Base-by-base conservation (phyloP, 2,888 invertebrate species). In the Nomada flava region DNA sequence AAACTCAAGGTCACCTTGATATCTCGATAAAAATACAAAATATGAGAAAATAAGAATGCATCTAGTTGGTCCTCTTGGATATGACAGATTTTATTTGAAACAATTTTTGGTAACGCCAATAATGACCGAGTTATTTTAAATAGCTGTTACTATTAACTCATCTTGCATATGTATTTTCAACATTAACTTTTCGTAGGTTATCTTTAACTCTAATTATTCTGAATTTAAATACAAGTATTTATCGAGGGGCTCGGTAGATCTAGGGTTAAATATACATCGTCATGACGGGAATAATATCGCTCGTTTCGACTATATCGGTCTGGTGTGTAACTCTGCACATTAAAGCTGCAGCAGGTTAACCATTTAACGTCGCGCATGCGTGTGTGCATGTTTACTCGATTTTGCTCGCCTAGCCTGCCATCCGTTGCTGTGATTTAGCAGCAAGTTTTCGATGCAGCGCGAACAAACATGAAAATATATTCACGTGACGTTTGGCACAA, bases 311-410 rank as follows among this genome's bases (percentile, higher is more conserved):
- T 65, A 71, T 50, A 79, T 63, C 23, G 23, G 15, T 15, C 9
- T 18, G 60, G 59, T 36, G 36, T 36, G 36, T 36, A 60, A 60
- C 60, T n/a, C 23, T 42, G 23, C 23, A 15, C 67, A 36, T 71
- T 57, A 47, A 23, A 72, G 64, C 23, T 36, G 47, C 57, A 62
- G 44, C 65, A 60, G 78, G 67, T 80, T 77, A 70, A 68, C 72
- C 72, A 65, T 65, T 71, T 73, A 68, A 42, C 76, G 57, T n/a
- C 60, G 67, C 70, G 82, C 72, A 77, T 64, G 79, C 79, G 70
- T 55, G 59, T 15, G 4, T 11, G 78, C 70, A 36, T 79, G 69
- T 79, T 79, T 79, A 79, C 69, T 26, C 53, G 77, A 77, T 79
- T 52, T n/a, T 42, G 47, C 42, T 13, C 23, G 18, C 64, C 42